These are phyloP conservation scores for Natator depressus DNA, from an alignment of 2,113 vertebrate genomes.

Conservation along the genomic window DNA sequence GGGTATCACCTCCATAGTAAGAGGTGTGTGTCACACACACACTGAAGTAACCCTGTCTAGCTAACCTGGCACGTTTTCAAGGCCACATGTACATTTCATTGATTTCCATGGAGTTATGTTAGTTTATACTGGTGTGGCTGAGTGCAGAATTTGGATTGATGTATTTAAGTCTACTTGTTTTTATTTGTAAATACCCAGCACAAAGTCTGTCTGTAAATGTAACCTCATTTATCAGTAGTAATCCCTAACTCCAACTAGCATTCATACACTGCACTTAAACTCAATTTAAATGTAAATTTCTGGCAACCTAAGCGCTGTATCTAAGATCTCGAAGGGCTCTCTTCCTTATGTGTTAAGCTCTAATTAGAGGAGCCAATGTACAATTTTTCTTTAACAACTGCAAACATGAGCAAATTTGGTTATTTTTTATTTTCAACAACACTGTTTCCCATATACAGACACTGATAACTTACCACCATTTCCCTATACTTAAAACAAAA, in stretches of 20 bases:
- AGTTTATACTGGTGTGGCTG: not conserved
- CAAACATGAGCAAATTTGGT: constrained; percentile 74
- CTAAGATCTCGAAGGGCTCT: constrained; percentile 78
- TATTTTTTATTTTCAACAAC: constrained; percentile 77
- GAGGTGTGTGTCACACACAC: not conserved
- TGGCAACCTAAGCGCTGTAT: constrained; percentile 79
- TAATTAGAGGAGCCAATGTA: constrained; percentile 76
- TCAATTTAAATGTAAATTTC: constrained; percentile 88
- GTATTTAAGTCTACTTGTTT: constrained; percentile 64
- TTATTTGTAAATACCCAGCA: constrained; percentile 68
- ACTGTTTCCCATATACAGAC: constrained; percentile 62
- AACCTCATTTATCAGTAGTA: constrained; percentile 68
- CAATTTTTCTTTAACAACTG: constrained; percentile 75
- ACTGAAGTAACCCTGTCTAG: not conserved
- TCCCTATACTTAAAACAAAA: constrained; percentile 59
- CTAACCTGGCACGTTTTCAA: not conserved
- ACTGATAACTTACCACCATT: constrained; percentile 51
- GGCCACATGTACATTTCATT: not conserved
- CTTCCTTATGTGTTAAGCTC: constrained; percentile 79
- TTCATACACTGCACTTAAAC: constrained; percentile 79
- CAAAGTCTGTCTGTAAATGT: constrained; percentile 66
- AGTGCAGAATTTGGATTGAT: constrained; percentile 7
- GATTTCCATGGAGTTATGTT: not conserved
- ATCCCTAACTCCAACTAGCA: constrained; percentile 74
- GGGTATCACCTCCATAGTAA: not conserved